Evolutionary conservation across 2,113 vertebrate genomes (phyloP).

Genomic region (Microcebus tavaratra): DNA sequence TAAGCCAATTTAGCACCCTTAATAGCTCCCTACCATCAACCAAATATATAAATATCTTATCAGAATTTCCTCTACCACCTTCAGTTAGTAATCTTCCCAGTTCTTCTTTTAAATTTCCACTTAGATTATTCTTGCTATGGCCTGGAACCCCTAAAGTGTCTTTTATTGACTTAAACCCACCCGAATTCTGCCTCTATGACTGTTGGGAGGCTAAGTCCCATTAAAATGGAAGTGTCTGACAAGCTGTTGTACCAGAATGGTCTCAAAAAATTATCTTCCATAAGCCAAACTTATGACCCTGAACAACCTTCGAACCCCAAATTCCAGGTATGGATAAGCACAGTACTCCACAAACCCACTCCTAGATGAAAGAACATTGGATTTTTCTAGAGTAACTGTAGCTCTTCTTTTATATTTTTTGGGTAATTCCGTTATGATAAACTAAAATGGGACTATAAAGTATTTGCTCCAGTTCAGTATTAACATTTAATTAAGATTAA

Average conservation of each 20-base stretch:
- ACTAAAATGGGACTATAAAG: background rate
- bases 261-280: background rate
- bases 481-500: too few species aligned
- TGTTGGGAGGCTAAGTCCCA: background rate
- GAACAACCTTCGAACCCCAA: background rate
- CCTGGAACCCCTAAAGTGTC: background rate
- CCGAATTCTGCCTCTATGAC: background rate
- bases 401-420: background rate
- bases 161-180: background rate
- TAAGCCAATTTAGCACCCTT: background rate
- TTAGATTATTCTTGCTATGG: background rate
- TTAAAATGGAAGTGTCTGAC: background rate
- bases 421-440: background rate
- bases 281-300: background rate
- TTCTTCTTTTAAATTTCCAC: slow-evolving; percentile 30
- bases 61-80: background rate
- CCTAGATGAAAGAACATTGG: background rate
- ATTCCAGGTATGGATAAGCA: background rate
- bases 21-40: background rate
- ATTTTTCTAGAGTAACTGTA: background rate
- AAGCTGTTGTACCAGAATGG: background rate
- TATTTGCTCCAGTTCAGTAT: background rate
- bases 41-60: background rate
- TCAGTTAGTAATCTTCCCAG: background rate
- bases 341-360: background rate